Percentiles rank a stretch among this genome's conserved stretches.
Conservation (phyloP, 1,140 invertebrate species). For the Caerostris darwini region DNA sequence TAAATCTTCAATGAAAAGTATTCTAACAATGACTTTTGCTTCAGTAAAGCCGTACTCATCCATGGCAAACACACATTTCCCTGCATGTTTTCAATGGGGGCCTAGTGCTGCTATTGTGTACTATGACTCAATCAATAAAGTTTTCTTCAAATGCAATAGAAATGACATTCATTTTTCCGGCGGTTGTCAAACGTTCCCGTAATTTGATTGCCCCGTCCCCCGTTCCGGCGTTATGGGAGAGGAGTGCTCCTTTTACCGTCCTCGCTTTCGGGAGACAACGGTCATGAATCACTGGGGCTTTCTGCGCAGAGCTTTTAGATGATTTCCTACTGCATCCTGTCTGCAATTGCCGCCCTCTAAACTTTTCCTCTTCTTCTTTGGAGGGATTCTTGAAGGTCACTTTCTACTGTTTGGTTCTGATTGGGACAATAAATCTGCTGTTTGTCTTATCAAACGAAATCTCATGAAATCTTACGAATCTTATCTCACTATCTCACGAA, state of each 20-base stretch:
- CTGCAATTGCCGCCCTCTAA: slow-evolving; percentile 28
- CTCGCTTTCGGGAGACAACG: slow-evolving; percentile 21
- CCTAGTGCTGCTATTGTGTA: neutral
- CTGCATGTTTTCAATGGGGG: neutral
- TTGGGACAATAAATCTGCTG: neutral
- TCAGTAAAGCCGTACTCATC: too few species aligned
- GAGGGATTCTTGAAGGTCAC: neutral
- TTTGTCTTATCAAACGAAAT: neutral
- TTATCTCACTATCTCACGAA: too few species aligned
- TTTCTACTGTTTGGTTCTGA: neutral
- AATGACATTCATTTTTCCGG: slow-evolving; percentile 72
- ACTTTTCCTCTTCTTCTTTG: neutral
- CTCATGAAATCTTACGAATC: too few species aligned
- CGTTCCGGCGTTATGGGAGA: neutral
- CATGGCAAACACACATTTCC: neutral
- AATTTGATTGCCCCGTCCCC: slow-evolving; percentile 68
- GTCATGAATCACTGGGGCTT: slow-evolving; percentile 69
- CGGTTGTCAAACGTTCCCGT: slow-evolving; percentile 70
- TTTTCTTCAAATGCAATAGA: slow-evolving; percentile 73
- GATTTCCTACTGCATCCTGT: slow-evolving; percentile 60
- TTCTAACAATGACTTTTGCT: too few species aligned
- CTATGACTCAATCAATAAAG: slow-evolving; percentile 65
- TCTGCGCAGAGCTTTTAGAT: slow-evolving; percentile 65
- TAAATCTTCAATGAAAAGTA: too few species aligned
- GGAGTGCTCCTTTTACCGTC: slow-evolving; percentile 54